Evolutionary conservation across 2,113 vertebrate species (phyloP), one percentile per base, ranked within the genome.

Genomic region (Hippocampus mohnikei): DNA sequence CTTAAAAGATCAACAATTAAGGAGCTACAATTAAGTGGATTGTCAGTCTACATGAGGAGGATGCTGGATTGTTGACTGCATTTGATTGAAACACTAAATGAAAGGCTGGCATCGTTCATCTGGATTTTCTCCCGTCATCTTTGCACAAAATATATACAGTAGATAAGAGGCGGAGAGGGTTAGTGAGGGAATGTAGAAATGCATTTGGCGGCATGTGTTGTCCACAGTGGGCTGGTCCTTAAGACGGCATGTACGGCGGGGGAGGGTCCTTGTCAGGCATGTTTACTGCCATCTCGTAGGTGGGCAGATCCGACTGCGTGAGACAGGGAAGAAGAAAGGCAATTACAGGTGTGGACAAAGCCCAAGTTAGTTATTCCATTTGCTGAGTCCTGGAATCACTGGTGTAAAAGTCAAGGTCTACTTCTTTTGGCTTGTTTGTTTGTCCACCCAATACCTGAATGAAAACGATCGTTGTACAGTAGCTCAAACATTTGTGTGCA

Each of bases 261-360:
- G 96, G 97, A 0, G 95, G 95, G 59, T 94, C 93, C 84, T 94
- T 94, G 58, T 95, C 96, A 76, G 98, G 97, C 96, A 98, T 98
- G 92, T 98, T 99, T 92, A 98, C 93, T 1, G 97, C 96, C 95
- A 97, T 98, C 90, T 99, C 97, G 15, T 98, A 99, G 66, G 95
- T 96, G 75, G 97, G 97, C 84, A 99, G 91, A 81, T 97, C 93
- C 81, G 97, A 98, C 97, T 99, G 52, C 64, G 66, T 74, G 58
- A 79, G 66, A 69, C 9, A 71, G 16, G 1, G 75, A 65, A 27
- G 23, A 46, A 65, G 40, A 64, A 23, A 64, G 40, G 40, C 11
- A 25, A 27, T 46, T 65, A 23, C 40, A 65, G 63, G 12, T 13
- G 21, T 23, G 18, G 23, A 27, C 10, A 25, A 58, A 58, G 23